phyloP scores from a whole-genome alignment of 1,140 invertebrate genomes.

The Bombus balteatus region DNA sequence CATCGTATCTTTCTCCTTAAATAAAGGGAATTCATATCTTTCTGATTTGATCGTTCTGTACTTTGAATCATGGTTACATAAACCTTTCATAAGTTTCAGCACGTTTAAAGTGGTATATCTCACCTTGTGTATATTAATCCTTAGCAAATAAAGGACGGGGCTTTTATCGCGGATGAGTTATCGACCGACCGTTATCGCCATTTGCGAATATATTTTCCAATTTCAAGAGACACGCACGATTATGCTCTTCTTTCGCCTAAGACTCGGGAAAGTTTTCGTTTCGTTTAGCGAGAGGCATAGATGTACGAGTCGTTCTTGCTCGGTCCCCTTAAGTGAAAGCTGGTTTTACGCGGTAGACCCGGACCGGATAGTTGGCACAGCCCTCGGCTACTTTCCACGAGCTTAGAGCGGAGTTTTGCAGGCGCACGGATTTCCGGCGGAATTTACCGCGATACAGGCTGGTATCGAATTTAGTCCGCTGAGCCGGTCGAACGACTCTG shows the following conservation, averaged over 20 bases:
- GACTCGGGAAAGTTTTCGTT: background rate
- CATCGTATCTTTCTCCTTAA: background rate
- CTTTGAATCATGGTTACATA: no score
- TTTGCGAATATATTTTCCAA: background rate
- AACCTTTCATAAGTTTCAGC: no score
- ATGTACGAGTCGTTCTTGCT: background rate
- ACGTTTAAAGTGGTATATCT: no score
- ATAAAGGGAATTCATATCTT: background rate
- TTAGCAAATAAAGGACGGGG: no score
- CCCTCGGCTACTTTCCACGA: conserved; percentile 5
- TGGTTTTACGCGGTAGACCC: background rate
- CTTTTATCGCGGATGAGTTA: background rate
- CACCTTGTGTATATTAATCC: no score
- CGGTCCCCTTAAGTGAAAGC: conserved; percentile 16
- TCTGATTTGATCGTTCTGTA: no score
- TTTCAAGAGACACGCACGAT: background rate
- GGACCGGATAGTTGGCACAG: background rate
- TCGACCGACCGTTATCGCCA: background rate
- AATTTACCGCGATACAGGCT: background rate
- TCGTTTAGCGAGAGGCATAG: background rate
- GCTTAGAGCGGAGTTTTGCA: conserved; percentile 22
- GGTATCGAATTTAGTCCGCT: background rate
- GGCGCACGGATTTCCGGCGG: conserved; percentile 21
- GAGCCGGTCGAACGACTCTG: background rate
- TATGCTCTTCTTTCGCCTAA: background rate